A percentile compares a stretch with the other conserved stretches of the same genome.
Conservation (phyloP, 2,888 invertebrate genomes). For the Hemistola chrysoprasaria region DNA sequence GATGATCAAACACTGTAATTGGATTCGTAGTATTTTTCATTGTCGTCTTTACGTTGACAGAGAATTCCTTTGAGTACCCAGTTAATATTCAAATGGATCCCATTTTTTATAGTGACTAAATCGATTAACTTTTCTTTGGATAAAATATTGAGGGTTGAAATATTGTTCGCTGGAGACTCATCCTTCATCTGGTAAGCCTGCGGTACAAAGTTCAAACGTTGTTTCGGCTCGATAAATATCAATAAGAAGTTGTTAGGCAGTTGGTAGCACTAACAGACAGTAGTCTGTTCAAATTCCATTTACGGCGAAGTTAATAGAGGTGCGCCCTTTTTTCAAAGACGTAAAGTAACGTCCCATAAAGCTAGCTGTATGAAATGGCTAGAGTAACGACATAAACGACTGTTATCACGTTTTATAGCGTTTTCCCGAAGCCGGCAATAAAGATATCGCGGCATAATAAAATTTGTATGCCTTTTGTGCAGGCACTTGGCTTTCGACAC, state of each 20-base stretch:
- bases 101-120: not conserved
- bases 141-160: no score
- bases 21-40: slow-evolving; percentile 7
- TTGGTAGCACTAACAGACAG: no score
- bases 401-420: slow-evolving; percentile 64
- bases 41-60: not conserved
- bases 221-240: no score
- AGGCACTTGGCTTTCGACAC: slow-evolving; percentile 17
- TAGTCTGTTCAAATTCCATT: not conserved
- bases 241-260: no score
- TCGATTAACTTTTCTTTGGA: no score
- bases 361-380: slow-evolving; percentile 25
- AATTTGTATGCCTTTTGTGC: slow-evolving; percentile 29
- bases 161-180: no score
- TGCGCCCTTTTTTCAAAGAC: slow-evolving; percentile 5
- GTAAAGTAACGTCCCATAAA: slow-evolving; percentile 27
- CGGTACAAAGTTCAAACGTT: no score
- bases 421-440: slow-evolving; percentile 55
- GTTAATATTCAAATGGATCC: no score
- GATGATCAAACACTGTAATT: slow-evolving; percentile 11
- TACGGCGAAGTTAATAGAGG: not conserved
- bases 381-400: slow-evolving; percentile 45
- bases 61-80: not conserved
- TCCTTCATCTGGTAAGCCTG: no score
- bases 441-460: slow-evolving; percentile 52